Evolutionary conservation across 2,888 invertebrate species (phyloP), one percentile per base, ranked within the genome.

Genomic region (Apodemia mormo): DNA sequence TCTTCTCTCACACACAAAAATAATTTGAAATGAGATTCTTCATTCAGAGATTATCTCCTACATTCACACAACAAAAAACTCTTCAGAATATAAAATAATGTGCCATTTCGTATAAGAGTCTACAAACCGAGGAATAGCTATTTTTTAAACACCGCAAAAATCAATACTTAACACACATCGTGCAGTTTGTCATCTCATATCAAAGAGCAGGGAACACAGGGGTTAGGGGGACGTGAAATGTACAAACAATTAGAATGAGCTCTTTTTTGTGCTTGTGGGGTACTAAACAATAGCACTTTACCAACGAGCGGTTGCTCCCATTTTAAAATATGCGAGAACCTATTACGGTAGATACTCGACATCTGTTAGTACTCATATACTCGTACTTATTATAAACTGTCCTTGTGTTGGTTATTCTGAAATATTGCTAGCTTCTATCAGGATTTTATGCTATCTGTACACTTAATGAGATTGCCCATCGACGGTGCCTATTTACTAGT

Each of bases 211-310:
- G 40, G 40, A 40, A 68, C 29, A 29, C 33, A 80, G 81, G 78
- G 79, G 78, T 81, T 75, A 71, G 77, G 83, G 86, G 80, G 82
- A 84, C 81, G 86, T 80, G 80, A 92, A 92, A 92, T 90, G 92
- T 88, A 90, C 92, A 92, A 92, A 92, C 92, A 92, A 92, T 92
- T 90, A 90, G 86, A 83, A 85, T 80, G 86, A 85, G 86, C 84
- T 83, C 84, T 88, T 90, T 88, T 89, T 89, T 87, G 84, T 81
- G 81, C 81, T 79, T 84, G 76, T 76, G 79, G 84, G 84, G 82
- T 78, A 76, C 78, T 78, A 83, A 22, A 90, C 88, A 90, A 91
- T 86, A 80, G 85, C 87, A 87, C 90, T 91, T 82, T 80, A 85
- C 84, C 87, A 86, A 84, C 85, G 82, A 83, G 88, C 87, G 84